Evolutionary conservation across 2,888 invertebrate genomes (phyloP).

Genomic region (Torymus aiolomorphi): DNA sequence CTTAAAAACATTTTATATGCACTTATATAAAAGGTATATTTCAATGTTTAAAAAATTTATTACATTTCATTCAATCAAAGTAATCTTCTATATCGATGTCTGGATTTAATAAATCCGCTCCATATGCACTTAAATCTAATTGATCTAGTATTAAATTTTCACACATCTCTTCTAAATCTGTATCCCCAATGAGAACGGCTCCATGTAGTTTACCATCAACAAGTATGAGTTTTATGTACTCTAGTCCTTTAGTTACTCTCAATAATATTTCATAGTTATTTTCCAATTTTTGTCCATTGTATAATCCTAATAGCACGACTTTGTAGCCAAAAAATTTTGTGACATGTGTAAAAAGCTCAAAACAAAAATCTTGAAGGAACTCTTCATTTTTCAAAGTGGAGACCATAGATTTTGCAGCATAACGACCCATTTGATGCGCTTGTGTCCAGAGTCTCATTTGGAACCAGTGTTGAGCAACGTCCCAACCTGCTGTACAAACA

Average conservation of each 20-base stretch:
- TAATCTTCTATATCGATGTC: constrained; percentile 99
- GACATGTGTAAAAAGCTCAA: constrained; percentile 97
- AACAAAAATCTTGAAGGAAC: constrained; percentile 93
- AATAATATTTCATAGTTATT: constrained; percentile 89
- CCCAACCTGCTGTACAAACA: constrained; percentile 91
- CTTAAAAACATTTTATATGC: too few species aligned
- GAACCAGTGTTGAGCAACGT: constrained; percentile 88
- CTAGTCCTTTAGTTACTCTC: constrained; percentile 86
- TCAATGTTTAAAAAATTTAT: neutral
- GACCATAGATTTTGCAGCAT: constrained; percentile 94
- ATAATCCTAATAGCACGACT: constrained; percentile 93
- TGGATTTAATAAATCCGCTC: constrained; percentile 95
- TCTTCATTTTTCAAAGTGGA: constrained; percentile 79
- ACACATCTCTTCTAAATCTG: constrained; percentile 97
- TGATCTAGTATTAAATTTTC: constrained; percentile 98
- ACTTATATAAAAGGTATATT: too few species aligned
- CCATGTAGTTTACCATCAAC: constrained; percentile 91
- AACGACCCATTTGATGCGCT: constrained; percentile 97
- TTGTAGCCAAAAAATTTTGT: constrained; percentile 96
- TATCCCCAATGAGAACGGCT: constrained; percentile 96
- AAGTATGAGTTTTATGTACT: constrained; percentile 92
- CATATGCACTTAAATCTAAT: constrained; percentile 90
- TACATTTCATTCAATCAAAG: constrained; percentile 85
- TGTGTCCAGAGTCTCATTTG: constrained; percentile 99
- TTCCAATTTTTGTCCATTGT: constrained; percentile 92